Conservation (phyloP, 2,888 invertebrate genomes). For the Psylliodes chrysocephalus region DNA sequence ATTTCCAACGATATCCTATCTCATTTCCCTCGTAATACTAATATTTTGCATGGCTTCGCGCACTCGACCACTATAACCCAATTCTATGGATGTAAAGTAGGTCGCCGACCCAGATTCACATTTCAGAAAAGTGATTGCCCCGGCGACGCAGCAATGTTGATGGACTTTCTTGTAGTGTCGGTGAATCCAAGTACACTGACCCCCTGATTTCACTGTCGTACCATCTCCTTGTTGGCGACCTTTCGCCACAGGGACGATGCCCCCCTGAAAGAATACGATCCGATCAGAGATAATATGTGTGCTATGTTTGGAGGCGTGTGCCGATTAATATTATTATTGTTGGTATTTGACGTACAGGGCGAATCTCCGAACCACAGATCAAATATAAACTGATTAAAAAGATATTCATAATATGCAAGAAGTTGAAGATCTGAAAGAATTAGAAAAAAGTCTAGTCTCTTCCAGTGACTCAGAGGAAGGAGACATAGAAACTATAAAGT, state of each 20-base stretch:
- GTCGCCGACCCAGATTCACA: conserved; percentile 52
- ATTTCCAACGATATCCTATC: too few species aligned
- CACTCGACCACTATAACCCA: conserved; percentile 48
- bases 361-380: neutral
- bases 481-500: too few species aligned
- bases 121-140: conserved; percentile 50
- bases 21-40: too few species aligned
- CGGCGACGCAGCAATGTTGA: conserved; percentile 33
- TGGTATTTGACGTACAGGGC: conserved; percentile 5
- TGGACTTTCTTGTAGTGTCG: conserved; percentile 53
- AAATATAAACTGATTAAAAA: too few species aligned
- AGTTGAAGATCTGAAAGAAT: too few species aligned
- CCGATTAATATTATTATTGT: conserved; percentile 29
- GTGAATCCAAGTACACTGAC: conserved; percentile 50
- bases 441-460: too few species aligned
- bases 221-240: conserved; percentile 49
- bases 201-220: conserved; percentile 57
- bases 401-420: too few species aligned
- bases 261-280: conserved; percentile 37
- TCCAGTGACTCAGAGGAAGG: too few species aligned
- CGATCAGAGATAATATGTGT: neutral
- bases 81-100: conserved; percentile 53
- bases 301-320: conserved; percentile 24
- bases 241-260: conserved; percentile 55
- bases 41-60: neutral